Evolutionary conservation across 1,140 invertebrate genomes (phyloP).

Genomic region (Drosophila aff.): DNA sequence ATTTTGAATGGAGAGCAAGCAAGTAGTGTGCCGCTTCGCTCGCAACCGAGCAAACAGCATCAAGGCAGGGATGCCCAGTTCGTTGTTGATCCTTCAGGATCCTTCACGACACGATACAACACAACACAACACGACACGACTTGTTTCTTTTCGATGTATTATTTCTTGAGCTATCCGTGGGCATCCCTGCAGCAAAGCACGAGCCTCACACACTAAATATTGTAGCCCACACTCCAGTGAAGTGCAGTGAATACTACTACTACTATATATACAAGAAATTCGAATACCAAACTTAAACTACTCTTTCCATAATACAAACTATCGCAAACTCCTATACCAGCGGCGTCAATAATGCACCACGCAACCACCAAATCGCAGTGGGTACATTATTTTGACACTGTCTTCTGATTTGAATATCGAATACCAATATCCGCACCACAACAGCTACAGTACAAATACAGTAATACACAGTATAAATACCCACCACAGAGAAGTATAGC

Average conservation of each 20-base stretch:
- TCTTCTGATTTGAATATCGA: constrained; percentile 85
- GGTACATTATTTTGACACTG: constrained; percentile 85
- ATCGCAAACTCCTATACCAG: constrained; percentile 70
- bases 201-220: constrained; percentile 20
- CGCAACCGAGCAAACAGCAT: constrained; percentile 15
- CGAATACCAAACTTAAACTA: constrained; percentile 58
- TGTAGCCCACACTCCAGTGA: constrained; percentile 55
- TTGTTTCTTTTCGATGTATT: neutral
- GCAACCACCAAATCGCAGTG: constrained; percentile 54
- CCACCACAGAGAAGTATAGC: constrained; percentile 80
- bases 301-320: constrained; percentile 82
- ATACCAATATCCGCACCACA: constrained; percentile 71
- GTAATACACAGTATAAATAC: constrained; percentile 50
- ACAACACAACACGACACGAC: neutral
- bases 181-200: constrained; percentile 34
- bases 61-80: constrained; percentile 12
- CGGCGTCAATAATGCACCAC: constrained; percentile 84
- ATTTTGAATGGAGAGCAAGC: constrained; percentile 49
- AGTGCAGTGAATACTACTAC: constrained; percentile 45
- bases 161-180: constrained; percentile 7
- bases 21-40: constrained; percentile 45
- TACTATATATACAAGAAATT: constrained; percentile 32
- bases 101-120: neutral
- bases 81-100: neutral
- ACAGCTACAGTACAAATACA: constrained; percentile 74